Conservation (phyloP, 2,888 invertebrate genomes). For the Maniola hyperantus region DNA sequence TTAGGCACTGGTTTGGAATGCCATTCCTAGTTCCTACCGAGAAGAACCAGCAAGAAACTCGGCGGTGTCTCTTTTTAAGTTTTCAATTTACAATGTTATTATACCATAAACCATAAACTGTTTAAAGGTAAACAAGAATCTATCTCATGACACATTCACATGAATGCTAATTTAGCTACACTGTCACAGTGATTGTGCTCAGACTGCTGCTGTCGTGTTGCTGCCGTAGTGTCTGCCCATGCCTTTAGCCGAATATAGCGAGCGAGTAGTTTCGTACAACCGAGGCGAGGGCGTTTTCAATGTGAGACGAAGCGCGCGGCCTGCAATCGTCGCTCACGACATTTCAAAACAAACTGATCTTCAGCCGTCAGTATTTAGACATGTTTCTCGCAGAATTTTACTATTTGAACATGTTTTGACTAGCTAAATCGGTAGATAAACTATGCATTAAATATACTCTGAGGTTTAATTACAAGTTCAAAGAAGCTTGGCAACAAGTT, state of each 20-base stretch:
- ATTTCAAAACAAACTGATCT: constrained; percentile 76
- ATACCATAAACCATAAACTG: too few species aligned
- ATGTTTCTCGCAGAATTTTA: constrained; percentile 59
- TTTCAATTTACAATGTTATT: too few species aligned
- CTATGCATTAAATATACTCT: constrained; percentile 41
- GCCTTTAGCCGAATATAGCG: constrained; percentile 20
- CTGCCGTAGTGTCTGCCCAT: neutral
- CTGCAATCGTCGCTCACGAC: constrained; percentile 61
- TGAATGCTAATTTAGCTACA: too few species aligned
- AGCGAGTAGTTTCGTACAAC: constrained; percentile 43
- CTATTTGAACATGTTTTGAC: constrained; percentile 76
- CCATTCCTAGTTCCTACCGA: too few species aligned
- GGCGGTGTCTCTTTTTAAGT: too few species aligned
- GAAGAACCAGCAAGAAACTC: too few species aligned
- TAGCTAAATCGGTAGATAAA: constrained; percentile 64
- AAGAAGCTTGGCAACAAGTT: constrained; percentile 23
- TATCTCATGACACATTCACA: too few species aligned
- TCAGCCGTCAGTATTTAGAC: constrained; percentile 61
- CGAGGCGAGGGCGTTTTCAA: constrained; percentile 40
- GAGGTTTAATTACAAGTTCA: constrained; percentile 36
- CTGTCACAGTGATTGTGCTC: neutral
- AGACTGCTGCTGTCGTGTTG: neutral
- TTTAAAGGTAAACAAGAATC: too few species aligned
- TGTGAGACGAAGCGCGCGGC: constrained; percentile 69
- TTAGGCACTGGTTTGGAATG: too few species aligned